Base-by-base conservation (phyloP, 2,888 invertebrate species). In the Luperina testacea region DNA sequence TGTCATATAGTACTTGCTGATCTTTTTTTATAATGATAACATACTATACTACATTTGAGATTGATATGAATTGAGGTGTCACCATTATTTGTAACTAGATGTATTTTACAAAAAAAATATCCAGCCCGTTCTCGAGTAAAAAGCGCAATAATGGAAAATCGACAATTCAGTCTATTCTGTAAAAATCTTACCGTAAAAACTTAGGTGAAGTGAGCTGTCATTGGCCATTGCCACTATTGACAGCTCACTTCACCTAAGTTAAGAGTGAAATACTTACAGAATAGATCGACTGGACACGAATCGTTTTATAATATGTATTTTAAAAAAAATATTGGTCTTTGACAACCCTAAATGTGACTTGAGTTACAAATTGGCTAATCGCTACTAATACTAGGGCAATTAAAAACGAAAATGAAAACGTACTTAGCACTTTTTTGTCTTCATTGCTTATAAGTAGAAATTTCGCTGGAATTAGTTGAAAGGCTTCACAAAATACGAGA, bases 371-470 rank as follows among this genome's bases (percentile, higher is more conserved):
- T 70, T 27, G 64, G 53, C 27, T 80, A 63, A 79, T 63, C 57
- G 27, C 64, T 48, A 45, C 20, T 74, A 73, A 74, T 65, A 24
- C 79, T 51, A 27, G 3, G 53, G 3, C 20, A 63, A 78, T 78
- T 17, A 78, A 20, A 53, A 82, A 65, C 7, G 15, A 65, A 78
- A 81, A 78, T n/a, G 27, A 69, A 72, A 72, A 42, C 17, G n/a
- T 45, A 72, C 48, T 72, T 24, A 61, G 27, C 83, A 79, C 67
- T 86, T 83, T 42, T 71, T 20, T 15, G 75, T 71, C 79, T 86
- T 82, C 86, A 32, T 59, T 61, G 15, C 42, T 70, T 61, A 24
- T 24, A 59, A 51, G 32, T 24, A 51, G 13, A 38, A 74, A 71
- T 67, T 78, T 64, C 2, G 51, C 61, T 72, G 20, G 2, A 51